Evolutionary conservation across 1,140 invertebrate species (phyloP).

Genomic region (Calycopis cecrops): DNA sequence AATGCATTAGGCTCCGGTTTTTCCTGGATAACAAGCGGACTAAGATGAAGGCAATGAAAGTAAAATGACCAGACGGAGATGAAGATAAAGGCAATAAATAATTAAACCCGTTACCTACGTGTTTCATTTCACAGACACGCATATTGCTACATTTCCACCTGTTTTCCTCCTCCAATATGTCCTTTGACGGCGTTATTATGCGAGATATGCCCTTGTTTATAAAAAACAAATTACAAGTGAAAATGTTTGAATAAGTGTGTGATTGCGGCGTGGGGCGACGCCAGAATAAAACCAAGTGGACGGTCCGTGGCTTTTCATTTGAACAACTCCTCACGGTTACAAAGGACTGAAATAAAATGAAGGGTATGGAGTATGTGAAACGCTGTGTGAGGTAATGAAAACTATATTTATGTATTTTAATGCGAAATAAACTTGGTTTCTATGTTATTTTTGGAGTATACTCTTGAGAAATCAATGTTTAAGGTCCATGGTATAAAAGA

Average conservation of each 20-base stretch:
- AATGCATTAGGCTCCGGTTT: too few relatives aligned
- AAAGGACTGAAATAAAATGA: conserved; percentile 29
- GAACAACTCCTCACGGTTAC: conserved; percentile 26
- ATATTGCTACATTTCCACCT: background rate
- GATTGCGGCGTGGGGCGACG: conserved; percentile 43
- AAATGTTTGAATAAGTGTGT: conserved; percentile 66
- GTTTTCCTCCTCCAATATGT: conserved; percentile 23
- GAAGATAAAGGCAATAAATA: too few relatives aligned
- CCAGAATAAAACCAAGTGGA: conserved; percentile 25
- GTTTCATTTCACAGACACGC: background rate
- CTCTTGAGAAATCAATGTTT: too few relatives aligned
- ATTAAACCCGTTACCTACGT: too few relatives aligned
- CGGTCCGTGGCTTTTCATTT: conserved; percentile 31
- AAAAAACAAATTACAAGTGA: conserved; percentile 39
- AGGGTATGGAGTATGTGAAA: background rate
- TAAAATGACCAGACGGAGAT: too few relatives aligned
- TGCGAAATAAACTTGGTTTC: too few relatives aligned
- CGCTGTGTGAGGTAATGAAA: too few relatives aligned
- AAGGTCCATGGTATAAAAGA: too few relatives aligned
- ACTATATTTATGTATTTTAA: too few relatives aligned
- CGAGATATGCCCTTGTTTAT: conserved; percentile 38
- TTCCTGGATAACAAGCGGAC: too few relatives aligned
- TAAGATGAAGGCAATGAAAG: too few relatives aligned
- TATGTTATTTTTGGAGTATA: too few relatives aligned
- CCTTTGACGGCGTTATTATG: conserved; percentile 45